Conservation (phyloP, 2,888 invertebrate genomes). For the Glaucopsyche alexis region DNA sequence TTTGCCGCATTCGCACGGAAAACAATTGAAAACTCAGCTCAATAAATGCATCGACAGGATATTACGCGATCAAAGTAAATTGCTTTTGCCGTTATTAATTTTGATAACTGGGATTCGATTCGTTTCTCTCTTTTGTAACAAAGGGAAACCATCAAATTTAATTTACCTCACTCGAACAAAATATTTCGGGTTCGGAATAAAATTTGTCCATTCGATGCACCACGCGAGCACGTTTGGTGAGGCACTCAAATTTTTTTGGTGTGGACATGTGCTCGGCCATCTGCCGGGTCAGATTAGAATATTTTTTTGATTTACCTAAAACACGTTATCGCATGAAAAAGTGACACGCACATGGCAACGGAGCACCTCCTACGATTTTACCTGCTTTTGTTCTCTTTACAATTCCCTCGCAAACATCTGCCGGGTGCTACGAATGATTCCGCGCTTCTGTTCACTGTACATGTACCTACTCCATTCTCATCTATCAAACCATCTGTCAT, state of each 20-base stretch:
- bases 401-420: conserved; percentile 71
- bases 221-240: conserved; percentile 39
- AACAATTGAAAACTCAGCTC: conserved; percentile 63
- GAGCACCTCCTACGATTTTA: conserved; percentile 57
- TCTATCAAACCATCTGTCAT: conserved; percentile 35
- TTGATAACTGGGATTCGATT: conserved; percentile 78
- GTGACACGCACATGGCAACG: conserved; percentile 75
- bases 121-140: conserved; percentile 79
- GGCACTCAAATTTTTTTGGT: conserved; percentile 50
- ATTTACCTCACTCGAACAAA: conserved; percentile 65
- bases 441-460: conserved; percentile 46
- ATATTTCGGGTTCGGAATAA: conserved; percentile 50
- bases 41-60: conserved; percentile 67
- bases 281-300: conserved; percentile 74
- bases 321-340: conserved; percentile 68
- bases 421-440: conserved; percentile 60
- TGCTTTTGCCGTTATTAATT: conserved; percentile 77
- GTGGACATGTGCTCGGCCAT: conserved; percentile 69
- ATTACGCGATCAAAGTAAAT: conserved; percentile 74
- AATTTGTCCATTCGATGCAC: conserved; percentile 46
- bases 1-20: conserved; percentile 49
- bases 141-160: conserved; percentile 77
- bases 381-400: conserved; percentile 75
- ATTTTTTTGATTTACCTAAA: conserved; percentile 67
- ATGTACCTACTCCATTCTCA: conserved; percentile 36